These are phyloP conservation scores for Oreochromis grahami DNA, from an alignment of 2,797 vertebrate species.

Conservation along the genomic window DNA sequence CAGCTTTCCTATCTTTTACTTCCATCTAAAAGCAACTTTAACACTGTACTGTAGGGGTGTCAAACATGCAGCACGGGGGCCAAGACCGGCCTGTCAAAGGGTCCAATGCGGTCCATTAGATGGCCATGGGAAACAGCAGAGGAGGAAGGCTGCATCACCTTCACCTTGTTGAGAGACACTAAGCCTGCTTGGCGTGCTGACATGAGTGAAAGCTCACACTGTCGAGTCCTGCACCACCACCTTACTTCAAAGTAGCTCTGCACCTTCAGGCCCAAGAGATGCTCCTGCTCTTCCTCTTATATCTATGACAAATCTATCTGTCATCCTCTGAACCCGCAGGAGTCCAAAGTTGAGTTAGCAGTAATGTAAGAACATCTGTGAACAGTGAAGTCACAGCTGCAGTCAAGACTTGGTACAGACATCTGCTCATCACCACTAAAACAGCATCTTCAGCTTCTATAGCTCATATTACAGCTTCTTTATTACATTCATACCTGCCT, in stretches of 20 bases:
- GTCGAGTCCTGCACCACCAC: background rate
- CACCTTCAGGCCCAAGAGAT: no score
- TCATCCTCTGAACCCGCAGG: no score
- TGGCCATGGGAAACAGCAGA: background rate
- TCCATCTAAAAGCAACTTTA: background rate
- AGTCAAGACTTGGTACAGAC: no score
- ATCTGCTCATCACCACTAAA: no score
- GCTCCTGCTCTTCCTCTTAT: no score
- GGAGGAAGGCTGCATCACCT: background rate
- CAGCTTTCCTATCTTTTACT: background rate
- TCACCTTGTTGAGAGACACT: background rate
- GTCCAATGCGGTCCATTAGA: background rate
- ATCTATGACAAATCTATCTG: no score
- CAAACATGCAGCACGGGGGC: background rate
- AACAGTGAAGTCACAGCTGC: no score
- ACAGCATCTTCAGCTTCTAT: no score
- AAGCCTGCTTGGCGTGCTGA: background rate
- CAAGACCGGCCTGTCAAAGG: accelerated
- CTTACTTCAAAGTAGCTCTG: background rate
- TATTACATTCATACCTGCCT: accelerated
- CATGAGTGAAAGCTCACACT: background rate
- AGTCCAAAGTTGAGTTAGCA: no score
- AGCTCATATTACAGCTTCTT: no score
- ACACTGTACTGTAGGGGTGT: background rate
- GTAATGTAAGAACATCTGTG: no score